A percentile compares a stretch with the other conserved stretches of the same genome.
These are phyloP conservation scores for Synaphobranchus kaupii DNA, from an alignment of 2,797 vertebrate genomes.

Conservation along the genomic window DNA sequence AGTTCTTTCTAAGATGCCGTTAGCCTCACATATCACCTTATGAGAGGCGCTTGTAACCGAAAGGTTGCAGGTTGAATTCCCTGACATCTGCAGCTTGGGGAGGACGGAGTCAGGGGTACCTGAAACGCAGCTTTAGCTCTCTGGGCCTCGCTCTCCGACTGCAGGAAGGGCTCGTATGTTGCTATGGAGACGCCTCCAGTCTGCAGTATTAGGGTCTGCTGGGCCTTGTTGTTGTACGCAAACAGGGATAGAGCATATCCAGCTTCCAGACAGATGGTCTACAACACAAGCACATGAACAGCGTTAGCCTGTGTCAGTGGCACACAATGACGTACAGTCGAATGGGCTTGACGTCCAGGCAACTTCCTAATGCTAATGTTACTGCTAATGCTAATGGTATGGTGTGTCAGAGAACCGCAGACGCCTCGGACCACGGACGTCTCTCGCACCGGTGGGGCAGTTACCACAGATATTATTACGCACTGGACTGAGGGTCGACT, in stretches of 20 bases:
- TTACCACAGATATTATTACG: background rate
- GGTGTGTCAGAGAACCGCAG: background rate
- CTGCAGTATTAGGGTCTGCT: slow-evolving; percentile 67
- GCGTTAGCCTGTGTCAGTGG: background rate
- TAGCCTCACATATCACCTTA: too few relatives aligned
- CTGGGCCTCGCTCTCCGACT: slow-evolving; percentile 64
- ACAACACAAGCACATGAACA: background rate
- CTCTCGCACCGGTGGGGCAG: background rate
- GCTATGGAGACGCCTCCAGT: slow-evolving; percentile 61
- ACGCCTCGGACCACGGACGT: background rate
- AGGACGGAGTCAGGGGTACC: slow-evolving; percentile 55
- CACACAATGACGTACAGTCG: background rate
- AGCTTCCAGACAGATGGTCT: slow-evolving; percentile 55
- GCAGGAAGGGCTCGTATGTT: slow-evolving; percentile 65
- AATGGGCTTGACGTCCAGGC: background rate
- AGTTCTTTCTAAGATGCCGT: too few relatives aligned
- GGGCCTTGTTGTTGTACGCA: slow-evolving; percentile 69
- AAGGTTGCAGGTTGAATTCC: too few relatives aligned
- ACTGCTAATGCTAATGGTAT: background rate
- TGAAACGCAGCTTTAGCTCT: slow-evolving; percentile 75
- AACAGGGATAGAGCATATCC: slow-evolving; percentile 73
- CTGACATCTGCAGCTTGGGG: background rate
- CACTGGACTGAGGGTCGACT: too few relatives aligned
- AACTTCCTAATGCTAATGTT: background rate
- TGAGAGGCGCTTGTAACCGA: too few relatives aligned